Evolutionary conservation across 2,113 vertebrate genomes (phyloP).

Genomic region (Psettodes erumei): DNA sequence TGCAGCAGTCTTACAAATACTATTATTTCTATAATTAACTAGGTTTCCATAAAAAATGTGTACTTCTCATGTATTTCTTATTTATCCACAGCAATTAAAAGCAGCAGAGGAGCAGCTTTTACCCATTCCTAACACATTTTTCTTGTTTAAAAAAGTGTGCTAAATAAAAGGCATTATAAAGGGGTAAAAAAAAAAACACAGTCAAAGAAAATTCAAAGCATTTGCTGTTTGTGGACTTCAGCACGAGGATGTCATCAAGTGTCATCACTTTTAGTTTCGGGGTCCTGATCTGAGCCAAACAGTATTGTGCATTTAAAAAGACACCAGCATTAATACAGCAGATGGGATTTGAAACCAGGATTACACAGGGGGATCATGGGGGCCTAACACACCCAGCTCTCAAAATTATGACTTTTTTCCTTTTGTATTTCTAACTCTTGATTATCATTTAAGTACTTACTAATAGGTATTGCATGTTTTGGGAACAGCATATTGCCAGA

Average conservation of each 20-base stretch:
- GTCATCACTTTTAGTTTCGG: background rate
- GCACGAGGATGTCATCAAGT: background rate
- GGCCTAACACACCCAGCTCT: background rate
- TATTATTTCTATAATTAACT: slow-evolving; percentile 21
- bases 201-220: background rate
- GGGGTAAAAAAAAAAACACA: background rate
- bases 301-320: background rate
- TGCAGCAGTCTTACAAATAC: slow-evolving; percentile 36
- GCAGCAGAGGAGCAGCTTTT: background rate
- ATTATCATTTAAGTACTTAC: slow-evolving; percentile 2
- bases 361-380: slow-evolving; percentile 17
- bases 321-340: slow-evolving; percentile 17
- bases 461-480: background rate
- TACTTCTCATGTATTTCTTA: background rate
- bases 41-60: background rate
- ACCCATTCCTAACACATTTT: background rate
- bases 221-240: background rate
- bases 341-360: slow-evolving; percentile 47
- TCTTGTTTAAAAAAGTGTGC: background rate
- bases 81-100: background rate
- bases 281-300: background rate
- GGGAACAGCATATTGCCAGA: background rate
- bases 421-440: background rate
- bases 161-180: background rate
- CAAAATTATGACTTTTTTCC: background rate